Conservation (phyloP, 2,113 vertebrate genomes). For the Triplophysa dalaica region DNA sequence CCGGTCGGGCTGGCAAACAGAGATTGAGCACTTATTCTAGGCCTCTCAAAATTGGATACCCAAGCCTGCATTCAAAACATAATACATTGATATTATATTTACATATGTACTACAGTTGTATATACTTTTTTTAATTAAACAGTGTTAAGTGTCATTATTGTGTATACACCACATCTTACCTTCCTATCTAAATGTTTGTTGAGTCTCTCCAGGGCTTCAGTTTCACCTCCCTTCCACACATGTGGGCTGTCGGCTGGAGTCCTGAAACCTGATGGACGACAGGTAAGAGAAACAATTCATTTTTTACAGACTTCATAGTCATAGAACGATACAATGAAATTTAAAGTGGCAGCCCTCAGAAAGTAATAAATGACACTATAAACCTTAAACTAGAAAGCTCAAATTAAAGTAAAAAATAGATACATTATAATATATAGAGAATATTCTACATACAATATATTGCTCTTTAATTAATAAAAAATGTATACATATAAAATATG, state of each 20-base stretch:
- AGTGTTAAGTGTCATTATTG: neutral
- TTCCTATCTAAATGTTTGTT: slow-evolving; percentile 93
- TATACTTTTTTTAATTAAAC: neutral
- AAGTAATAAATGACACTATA: no score
- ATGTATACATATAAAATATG: no score
- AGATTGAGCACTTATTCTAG: slow-evolving; percentile 84
- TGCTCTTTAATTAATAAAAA: no score
- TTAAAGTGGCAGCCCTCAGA: no score
- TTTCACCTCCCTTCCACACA: slow-evolving; percentile 92
- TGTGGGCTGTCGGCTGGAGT: slow-evolving; percentile 78
- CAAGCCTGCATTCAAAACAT: slow-evolving; percentile 77
- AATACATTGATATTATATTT: neutral
- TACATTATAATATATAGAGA: no score
- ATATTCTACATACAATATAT: no score
- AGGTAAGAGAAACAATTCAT: neutral
- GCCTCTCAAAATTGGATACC: slow-evolving; percentile 89
- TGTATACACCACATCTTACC: slow-evolving; percentile 67
- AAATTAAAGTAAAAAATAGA: no score
- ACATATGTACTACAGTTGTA: neutral
- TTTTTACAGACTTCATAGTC: neutral
- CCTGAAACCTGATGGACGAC: slow-evolving; percentile 79
- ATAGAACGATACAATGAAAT: no score
- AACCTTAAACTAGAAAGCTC: no score
- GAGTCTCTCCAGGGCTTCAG: slow-evolving; percentile 87
- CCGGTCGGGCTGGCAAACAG: slow-evolving; percentile 91